Base-by-base conservation (phyloP, 2,113 vertebrate genomes). In the Anguilla rostrata region DNA sequence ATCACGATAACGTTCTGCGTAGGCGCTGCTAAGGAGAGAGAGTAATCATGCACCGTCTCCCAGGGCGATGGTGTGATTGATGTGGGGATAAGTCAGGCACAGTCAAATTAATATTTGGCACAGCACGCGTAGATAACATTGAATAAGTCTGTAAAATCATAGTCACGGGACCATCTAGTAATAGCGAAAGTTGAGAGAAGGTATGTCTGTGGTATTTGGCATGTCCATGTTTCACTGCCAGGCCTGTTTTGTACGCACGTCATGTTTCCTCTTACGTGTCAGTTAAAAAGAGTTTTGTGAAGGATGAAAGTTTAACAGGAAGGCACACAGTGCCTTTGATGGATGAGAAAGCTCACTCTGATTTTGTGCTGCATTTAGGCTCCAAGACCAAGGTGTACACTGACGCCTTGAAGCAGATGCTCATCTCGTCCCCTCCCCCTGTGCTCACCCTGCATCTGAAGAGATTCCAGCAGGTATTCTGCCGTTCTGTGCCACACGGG, bases 381-480 rank as follows among this genome's bases (percentile, higher is more conserved):
- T 93, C 95, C 88, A 96, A 95, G 89, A 97, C 96, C 81, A 94
- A 91, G 39, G 86, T 98, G 85, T 99, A 99, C 94, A 99, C 97
- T 6, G 96, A 99, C 86, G 98, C 97, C 39, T 96, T 96, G 92
- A 99, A 99, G 92, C 98, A 99, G 94, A 99, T 99, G 96, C 91
- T 99, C 0, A 96, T 99, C 88, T 99, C 98, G n/a, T 92, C 94
- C 8, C 96, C 95, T 71, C 98, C 98, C 86, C 97, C 97, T 71
- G 88, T 99, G 86, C 97, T 99, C 83, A 99, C 98, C 1, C 97
- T 99, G 84, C 98, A 99, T 92, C 93, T 99, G 87, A 99, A 99
- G 92, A 96, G 98, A 92, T 99, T 99, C 94, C 98, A 99, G 66
- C 98, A 99, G 88, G 98, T 99, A 90, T 34, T 46, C 43, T 4